Evolutionary conservation across 2,888 invertebrate species (phyloP).

Genomic region (Cephus rjabovi): DNA sequence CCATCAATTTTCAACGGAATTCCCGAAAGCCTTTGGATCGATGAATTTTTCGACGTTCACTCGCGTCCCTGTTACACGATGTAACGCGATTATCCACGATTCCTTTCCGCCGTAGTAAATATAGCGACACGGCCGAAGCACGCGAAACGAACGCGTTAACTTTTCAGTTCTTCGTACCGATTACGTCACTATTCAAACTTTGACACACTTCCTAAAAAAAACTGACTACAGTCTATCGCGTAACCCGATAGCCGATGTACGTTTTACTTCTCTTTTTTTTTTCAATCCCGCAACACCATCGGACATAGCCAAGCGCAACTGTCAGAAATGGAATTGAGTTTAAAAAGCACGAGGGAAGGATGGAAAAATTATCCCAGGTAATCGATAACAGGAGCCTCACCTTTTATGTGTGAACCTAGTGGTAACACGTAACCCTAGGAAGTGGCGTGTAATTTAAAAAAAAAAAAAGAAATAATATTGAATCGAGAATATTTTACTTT

Average conservation of each 20-base stretch:
- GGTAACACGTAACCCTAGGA: neutral
- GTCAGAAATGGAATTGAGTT: neutral
- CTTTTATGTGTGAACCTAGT: neutral
- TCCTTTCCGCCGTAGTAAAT: too few species aligned
- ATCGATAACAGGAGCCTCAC: neutral
- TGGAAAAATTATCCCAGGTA: neutral
- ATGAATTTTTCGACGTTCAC: neutral
- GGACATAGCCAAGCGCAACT: neutral
- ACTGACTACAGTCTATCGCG: too few species aligned
- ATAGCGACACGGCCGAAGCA: neutral
- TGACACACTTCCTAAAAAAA: neutral
- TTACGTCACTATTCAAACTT: neutral
- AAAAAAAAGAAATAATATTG: neutral
- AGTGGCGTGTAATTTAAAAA: neutral
- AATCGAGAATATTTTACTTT: neutral
- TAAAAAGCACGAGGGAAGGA: neutral
- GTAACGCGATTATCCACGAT: too few species aligned
- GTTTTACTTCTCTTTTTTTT: neutral
- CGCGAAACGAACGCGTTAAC: neutral
- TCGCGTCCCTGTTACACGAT: neutral
- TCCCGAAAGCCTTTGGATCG: neutral
- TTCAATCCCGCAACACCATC: neutral
- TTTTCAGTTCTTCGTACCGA: neutral
- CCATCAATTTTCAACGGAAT: neutral
- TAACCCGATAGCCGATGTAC: too few species aligned